Base-by-base conservation (phyloP, 2,113 vertebrate species). In the Centropristis striata region DNA sequence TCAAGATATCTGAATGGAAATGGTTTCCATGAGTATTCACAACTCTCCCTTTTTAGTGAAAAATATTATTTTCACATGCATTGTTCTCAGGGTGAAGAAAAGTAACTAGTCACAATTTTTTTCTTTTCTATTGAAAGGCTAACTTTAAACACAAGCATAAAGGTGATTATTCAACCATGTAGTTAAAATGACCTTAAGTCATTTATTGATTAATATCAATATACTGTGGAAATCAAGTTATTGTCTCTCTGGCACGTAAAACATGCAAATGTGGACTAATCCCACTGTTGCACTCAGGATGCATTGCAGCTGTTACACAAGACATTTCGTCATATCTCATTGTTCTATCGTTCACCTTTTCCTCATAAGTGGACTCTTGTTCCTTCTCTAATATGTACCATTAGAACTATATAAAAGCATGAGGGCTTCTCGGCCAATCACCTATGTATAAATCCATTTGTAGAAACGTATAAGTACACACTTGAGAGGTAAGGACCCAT, bases 401-500 rank as follows among this genome's bases (percentile, higher is more conserved):
- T 75, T 58, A 54, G 25, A 63, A 41, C 57, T 25, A 63, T 5
- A 65, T 65, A 55, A 69, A 4, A 50, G 1, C 47, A 50, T 7
- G 5, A 61, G 23, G 23, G 13, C 51, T 72, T 47, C 32, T 57
- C 25, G 0, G 42, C 27, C 57, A 71, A 21, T 67, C 2, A 1
- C 36, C 67, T 36, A 32, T 21, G 67, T 20, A 64, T 53, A 60
- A 46, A 71, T 68, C 66, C 63, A 58, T 69, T 85, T 73, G 58
- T 36, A 64, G 70, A 51, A 75, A 69, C 25, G 4, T 1, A 1
- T 2, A 63, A 60, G 64, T 46, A 36, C 63, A 71, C 39, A 79
- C 85, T 87, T 71, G 63, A 81, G 74, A 63, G 75, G 21, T 50
- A 73, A 81, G 79, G 39, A 64, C 50, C 81, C 51, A 25, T 47